Percentiles rank a stretch among this genome's conserved stretches.
Conservation (phyloP, 2,113 vertebrate genomes). For the Micronycteris hirsuta region DNA sequence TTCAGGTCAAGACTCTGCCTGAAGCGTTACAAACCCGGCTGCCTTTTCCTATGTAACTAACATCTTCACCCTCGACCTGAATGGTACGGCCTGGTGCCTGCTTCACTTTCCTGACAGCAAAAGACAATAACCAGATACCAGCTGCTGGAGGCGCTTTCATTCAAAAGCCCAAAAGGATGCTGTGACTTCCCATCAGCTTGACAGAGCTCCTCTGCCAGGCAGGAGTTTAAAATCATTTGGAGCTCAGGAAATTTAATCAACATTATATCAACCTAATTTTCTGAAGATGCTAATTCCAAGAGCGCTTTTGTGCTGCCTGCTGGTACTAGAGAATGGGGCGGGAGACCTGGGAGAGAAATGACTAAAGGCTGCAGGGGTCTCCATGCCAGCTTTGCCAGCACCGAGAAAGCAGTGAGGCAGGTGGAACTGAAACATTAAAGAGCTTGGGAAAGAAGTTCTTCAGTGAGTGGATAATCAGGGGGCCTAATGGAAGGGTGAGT, state of each 20-base stretch:
- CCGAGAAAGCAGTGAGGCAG: not conserved
- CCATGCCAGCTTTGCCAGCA: not conserved
- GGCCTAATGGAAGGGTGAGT: not conserved
- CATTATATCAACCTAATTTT: constrained; percentile 68
- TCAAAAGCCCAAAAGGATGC: constrained; percentile 47
- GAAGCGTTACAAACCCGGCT: not conserved
- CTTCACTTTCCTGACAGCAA: constrained; percentile 57
- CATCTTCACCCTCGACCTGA: not conserved
- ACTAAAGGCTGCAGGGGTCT: not conserved
- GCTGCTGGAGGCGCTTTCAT: constrained; percentile 23
- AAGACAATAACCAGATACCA: constrained; percentile 56
- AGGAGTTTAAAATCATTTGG: constrained; percentile 52
- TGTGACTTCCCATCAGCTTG: constrained; percentile 54
- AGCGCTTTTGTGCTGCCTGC: constrained; percentile 45
- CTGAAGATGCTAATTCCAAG: constrained; percentile 66
- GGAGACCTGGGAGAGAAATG: not conserved
- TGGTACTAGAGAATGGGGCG: not conserved
- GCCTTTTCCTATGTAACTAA: constrained; percentile 3
- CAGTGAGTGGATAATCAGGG: not conserved
- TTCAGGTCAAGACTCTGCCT: constrained; percentile 53
- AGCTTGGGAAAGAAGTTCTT: constrained; percentile 27
- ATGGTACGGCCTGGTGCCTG: constrained; percentile 16
- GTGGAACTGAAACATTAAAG: not conserved
- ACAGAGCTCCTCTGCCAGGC: constrained; percentile 47
- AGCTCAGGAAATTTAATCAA: constrained; percentile 68